Conservation (phyloP, 2,113 vertebrate species). For the Hypocryptadius cinnamomeus region DNA sequence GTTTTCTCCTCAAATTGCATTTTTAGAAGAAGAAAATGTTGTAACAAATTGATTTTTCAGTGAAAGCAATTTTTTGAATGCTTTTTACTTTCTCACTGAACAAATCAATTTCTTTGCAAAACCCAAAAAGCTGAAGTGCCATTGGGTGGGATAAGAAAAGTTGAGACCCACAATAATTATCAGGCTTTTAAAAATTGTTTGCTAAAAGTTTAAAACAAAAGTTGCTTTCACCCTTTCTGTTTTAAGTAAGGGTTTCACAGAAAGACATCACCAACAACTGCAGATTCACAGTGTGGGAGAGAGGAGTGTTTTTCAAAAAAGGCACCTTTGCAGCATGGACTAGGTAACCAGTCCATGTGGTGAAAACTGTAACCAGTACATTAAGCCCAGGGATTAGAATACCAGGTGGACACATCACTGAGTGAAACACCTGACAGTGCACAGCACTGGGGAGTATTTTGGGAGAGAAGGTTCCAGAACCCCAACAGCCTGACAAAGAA, state of each 20-base stretch:
- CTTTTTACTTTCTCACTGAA: not conserved
- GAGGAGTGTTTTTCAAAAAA: not conserved
- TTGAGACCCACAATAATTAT: not conserved
- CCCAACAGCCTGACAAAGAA: not conserved
- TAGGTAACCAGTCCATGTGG: accelerated
- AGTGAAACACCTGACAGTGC: not conserved
- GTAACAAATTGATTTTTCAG: not conserved
- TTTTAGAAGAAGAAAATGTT: not conserved
- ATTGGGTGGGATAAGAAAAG: not conserved
- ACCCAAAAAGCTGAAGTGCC: not conserved
- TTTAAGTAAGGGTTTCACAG: not conserved
- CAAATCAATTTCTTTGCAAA: not conserved
- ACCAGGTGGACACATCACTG: not conserved
- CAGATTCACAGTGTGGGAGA: not conserved
- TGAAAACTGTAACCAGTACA: accelerated
- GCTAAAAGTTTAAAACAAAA: not conserved
- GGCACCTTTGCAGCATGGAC: not conserved
- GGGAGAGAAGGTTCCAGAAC: not conserved
- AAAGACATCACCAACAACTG: not conserved
- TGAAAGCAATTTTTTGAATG: not conserved
- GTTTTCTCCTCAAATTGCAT: not conserved
- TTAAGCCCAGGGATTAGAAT: not conserved
- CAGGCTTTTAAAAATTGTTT: not conserved
- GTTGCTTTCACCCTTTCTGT: not conserved
- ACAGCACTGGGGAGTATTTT: not conserved